These are phyloP conservation scores for Heliconius congener DNA, from an alignment of 1,140 invertebrate genomes.

Conservation along the genomic window DNA sequence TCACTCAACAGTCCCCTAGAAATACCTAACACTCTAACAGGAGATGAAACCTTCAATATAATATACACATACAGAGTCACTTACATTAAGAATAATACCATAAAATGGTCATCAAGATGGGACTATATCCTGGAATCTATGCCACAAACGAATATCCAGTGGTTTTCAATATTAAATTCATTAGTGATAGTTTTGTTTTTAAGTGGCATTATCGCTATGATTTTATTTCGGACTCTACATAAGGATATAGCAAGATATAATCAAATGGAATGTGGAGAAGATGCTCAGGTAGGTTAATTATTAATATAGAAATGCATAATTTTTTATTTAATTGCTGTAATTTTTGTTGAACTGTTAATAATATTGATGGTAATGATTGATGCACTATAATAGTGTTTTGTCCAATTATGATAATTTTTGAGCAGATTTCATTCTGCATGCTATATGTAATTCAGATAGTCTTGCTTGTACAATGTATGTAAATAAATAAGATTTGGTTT, in stretches of 20 bases:
- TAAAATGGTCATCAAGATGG: conserved; percentile 99
- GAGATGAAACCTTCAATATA: conserved; percentile 85
- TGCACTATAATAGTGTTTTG: no score
- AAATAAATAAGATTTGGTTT: no score
- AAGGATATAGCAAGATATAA: conserved; percentile 99
- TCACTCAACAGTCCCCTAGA: conserved; percentile 84
- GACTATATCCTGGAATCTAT: conserved; percentile 99
- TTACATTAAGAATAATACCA: conserved; percentile 90
- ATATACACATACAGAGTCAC: conserved; percentile 94
- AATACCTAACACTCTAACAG: conserved; percentile 83
- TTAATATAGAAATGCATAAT: no score
- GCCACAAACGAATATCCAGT: conserved; percentile 99
- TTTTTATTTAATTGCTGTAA: no score
- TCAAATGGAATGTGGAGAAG: conserved; percentile 97
- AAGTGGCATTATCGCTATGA: conserved; percentile 99
- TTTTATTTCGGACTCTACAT: conserved; percentile 97
- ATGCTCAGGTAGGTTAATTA: conserved; percentile 86
- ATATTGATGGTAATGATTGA: no score
- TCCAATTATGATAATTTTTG: no score
- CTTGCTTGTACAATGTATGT: no score
- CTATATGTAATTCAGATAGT: no score
- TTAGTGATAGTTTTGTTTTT: conserved; percentile 94
- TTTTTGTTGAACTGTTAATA: background rate
- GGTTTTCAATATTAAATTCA: conserved; percentile 97
- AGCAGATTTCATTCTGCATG: no score